Evolutionary conservation across 2,797 vertebrate species (phyloP).

Genomic region (Simalia tracyae): DNA sequence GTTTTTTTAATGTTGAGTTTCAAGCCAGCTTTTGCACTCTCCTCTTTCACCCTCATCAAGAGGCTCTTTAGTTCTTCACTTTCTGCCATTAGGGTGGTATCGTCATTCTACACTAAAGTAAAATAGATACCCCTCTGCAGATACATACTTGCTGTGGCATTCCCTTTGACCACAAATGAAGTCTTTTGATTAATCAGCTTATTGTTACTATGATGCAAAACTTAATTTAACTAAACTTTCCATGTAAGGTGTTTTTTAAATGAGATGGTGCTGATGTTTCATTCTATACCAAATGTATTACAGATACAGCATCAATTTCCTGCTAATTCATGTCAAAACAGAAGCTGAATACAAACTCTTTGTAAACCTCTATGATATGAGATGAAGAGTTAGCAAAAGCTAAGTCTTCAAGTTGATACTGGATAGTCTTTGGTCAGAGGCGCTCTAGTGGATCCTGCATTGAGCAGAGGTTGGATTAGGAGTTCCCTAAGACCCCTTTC

Average conservation of each 20-base stretch:
- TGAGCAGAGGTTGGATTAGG: too few relatives aligned
- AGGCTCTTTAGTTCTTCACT: too few relatives aligned
- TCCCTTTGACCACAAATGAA: slow-evolving; percentile 6
- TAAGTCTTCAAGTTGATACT: too few relatives aligned
- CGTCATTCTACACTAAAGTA: not conserved
- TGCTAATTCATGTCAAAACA: slow-evolving; percentile 22
- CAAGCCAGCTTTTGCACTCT: too few relatives aligned
- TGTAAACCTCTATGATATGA: too few relatives aligned
- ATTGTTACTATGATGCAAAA: slow-evolving; percentile 35
- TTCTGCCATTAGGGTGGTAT: too few relatives aligned
- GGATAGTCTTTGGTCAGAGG: too few relatives aligned
- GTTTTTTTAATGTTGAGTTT: too few relatives aligned
- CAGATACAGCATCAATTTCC: slow-evolving; percentile 31
- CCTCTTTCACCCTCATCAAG: too few relatives aligned
- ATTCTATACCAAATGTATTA: slow-evolving; percentile 51
- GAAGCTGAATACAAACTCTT: not conserved
- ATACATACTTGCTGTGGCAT: not conserved
- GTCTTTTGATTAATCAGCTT: slow-evolving; percentile 36
- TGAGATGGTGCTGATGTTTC: slow-evolving; percentile 43
- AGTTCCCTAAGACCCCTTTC: too few relatives aligned
- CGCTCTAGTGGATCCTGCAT: too few relatives aligned
- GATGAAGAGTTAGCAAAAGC: too few relatives aligned
- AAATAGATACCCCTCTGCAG: not conserved
- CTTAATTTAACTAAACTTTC: slow-evolving; percentile 61
- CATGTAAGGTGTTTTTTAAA: slow-evolving; percentile 44